Evolutionary conservation across 2,888 invertebrate species (phyloP), one percentile per base, ranked within the genome.

Genomic region (Pelosia muscerda): DNA sequence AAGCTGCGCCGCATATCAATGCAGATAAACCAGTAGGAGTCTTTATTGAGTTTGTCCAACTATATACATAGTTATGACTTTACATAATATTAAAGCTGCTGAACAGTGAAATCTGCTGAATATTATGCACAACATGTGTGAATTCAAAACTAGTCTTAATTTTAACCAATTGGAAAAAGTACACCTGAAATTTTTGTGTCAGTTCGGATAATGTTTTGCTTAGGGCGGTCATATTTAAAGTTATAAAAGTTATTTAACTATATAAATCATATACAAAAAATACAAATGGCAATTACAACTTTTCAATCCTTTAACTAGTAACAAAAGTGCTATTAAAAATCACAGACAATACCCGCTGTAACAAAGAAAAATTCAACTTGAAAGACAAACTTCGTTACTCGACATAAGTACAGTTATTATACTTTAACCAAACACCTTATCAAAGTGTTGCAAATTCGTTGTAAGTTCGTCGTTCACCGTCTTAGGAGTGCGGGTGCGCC

Each of bases 381-480:
- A 49, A 49, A 42, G 42, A 49, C 15, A 66, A 55, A 31, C 38
- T 56, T 60, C 19, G 31, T 57, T 31, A 61, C 34, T 42, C 15
- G 34, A 13, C 23, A 65, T 23, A 63, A 38, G 22, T 56, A 26
- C 38, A 55, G 26, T 31, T 57, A 31, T 63, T 62, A 28, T 57
- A 61, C 56, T 72, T 77, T 75, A 78, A 77, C 69, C 75, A 82
- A 81, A 81, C 79, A 83, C 84, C 79, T 79, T 81, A 81, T 79
- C 78, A 81, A 83, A 85, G 81, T 83, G 81, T 81, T 81, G 79
- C 79, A 81, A 85, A 84, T 84, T 85, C 81, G 76, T 82, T 81
- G 83, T 79, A 86, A 88, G 86, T 89, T 87, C 84, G 83, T 78
- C 81, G 78, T 82, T 75, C 75, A 71, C 77, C 83, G 80, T 86